Evolutionary conservation across 2,113 vertebrate species (phyloP), one percentile per base, ranked within the genome.

Genomic region (Pterocles gutturalis): DNA sequence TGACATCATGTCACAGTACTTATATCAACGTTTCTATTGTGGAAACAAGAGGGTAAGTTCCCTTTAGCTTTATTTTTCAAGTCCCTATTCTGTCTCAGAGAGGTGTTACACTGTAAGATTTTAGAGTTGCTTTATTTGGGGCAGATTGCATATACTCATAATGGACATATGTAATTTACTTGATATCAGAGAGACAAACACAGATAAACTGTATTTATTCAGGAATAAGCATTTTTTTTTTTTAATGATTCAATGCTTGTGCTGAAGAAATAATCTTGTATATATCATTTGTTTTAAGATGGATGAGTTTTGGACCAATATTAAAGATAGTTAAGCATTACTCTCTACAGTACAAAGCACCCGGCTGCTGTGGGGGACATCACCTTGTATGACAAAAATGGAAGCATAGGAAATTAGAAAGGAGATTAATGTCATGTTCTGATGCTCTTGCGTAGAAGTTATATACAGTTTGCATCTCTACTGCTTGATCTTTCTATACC

Each of bases 321-420:
- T 94, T 96, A 97, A 94, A 95, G 66, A 96, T 53, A 95, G 83
- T 95, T 95, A 95, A 94, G 90, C 95, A 89, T 89, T 93, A 95
- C 66, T 25, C 69, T 96, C 53, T 72, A 66, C 60, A 76, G 20
- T 54, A 96, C 94, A 96, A 97, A 98, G 97, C 95, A 97, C 17
- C 58, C 49, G 34, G 55, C 73, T 93, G 83, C 85, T 95, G 64
- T 85, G 76, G 78, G 60, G 87, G 91, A 95, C 83, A 73, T 97
- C 92, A 94, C 91, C 70, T 90, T 87, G 33, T 84, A 87, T 53
- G 85, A 90, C 87, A 95, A 95, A 96, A 96, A 85, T 48, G 48
- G 54, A 77, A 93, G 49, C 5, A 6, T 31, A 90, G 89, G 84
- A 97, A 97, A 97, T 96, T 96, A 95, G 66, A 95, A 94, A 53